Base-by-base conservation (phyloP, 2,888 invertebrate species). In the Noctua janthe region DNA sequence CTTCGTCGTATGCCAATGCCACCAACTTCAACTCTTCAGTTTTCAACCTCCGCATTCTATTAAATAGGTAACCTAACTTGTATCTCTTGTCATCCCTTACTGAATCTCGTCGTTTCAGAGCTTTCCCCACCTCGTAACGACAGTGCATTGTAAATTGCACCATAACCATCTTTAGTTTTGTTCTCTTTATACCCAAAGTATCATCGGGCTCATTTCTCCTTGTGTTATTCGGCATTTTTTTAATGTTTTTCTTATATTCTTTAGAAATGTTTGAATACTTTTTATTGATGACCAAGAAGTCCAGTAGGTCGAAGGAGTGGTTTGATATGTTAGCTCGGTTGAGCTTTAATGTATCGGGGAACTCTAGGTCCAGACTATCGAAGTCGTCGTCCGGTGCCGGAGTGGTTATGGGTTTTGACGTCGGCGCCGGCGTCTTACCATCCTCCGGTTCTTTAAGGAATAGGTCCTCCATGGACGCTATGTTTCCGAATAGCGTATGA, bases 21-120 rank as follows among this genome's bases (percentile, higher is more conserved):
- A 89, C 77, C 23, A 92, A 54, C 74, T 94, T 93, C 49, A 86
- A 59, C 49, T 90, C 90, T 54, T 94, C 93, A 2, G 90, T 91
- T 29, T 88, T 85, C 13, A 94, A 29, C 5, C 92, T 87, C 11
- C 93, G 89, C 72, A 94, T n/a, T 66, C 93, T 90, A 62, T 92
- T 93, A 66, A 94, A 94, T 1, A 94, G 83, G 69, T 94, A 95
- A 0, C 94, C 94, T 0, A 94, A 35, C 73, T 84, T 89, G 71
- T 93, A 95, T 49, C 93, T 87, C 51, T 91, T 92, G 54, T 93
- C 93, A 0, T 17, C 0, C 35, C 91, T 90, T 1, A 91, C 6
- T 0, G 4, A 13, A 0, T 86, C 59, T 5, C 92, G 90, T 15
- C 87, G 82, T 0, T 47, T 49, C 5, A 94, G 62, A 5, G 92